Evolutionary conservation across 2,888 invertebrate genomes (phyloP).

Genomic region (Calameuta idolon): DNA sequence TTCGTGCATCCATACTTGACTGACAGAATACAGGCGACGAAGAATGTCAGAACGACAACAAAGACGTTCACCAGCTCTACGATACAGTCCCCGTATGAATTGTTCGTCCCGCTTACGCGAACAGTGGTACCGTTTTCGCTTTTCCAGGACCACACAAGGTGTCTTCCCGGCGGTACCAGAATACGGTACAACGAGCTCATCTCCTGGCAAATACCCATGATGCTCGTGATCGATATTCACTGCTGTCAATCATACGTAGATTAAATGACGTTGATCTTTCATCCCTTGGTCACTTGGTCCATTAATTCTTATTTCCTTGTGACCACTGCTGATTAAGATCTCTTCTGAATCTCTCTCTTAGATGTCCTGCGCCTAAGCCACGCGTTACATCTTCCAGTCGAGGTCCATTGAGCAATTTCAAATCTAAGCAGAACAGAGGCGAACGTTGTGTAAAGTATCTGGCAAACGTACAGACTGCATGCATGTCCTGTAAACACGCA

Average conservation of each 20-base stretch:
- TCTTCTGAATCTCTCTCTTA: background rate
- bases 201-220: background rate
- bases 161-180: background rate
- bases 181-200: background rate
- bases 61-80: slow-evolving; percentile 43
- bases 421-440: background rate
- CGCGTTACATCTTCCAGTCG: background rate
- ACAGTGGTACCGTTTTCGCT: slow-evolving; percentile 41
- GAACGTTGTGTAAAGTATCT: background rate
- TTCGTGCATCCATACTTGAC: slow-evolving; percentile 37
- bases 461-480: background rate
- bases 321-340: background rate
- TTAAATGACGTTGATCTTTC: background rate
- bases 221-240: background rate
- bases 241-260: background rate
- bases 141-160: slow-evolving; percentile 37
- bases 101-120: slow-evolving; percentile 33
- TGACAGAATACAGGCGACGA: slow-evolving; percentile 30
- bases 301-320: background rate
- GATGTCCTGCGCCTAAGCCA: background rate
- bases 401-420: background rate
- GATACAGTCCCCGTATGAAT: slow-evolving; percentile 37
- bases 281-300: background rate
- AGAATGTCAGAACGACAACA: slow-evolving; percentile 28
- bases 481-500: background rate